Conservation (phyloP, 2,888 invertebrate genomes). For the Zaprionus bogoriensis region DNA sequence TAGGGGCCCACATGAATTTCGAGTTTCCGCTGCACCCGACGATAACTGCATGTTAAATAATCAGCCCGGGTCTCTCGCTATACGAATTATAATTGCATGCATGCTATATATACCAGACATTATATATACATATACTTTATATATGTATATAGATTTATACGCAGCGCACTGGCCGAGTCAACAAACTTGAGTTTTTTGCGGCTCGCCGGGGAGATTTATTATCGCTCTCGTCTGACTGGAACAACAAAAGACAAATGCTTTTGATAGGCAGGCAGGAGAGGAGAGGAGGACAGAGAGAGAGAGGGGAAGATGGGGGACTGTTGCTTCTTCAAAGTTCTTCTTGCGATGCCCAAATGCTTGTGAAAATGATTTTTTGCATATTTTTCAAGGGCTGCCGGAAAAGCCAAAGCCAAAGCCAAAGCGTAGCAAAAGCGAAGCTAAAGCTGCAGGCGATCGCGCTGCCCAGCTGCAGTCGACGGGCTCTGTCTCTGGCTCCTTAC, state of each 20-base stretch:
- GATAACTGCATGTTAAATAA: conserved; percentile 60
- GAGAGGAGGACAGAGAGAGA: neutral
- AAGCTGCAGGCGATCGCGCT: conserved; percentile 38
- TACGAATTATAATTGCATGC: conserved; percentile 31
- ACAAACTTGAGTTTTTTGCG: conserved; percentile 36
- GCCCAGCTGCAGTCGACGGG: conserved; percentile 15
- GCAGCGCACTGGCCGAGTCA: conserved; percentile 33
- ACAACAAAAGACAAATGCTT: conserved; percentile 37
- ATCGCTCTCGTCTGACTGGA: conserved; percentile 32
- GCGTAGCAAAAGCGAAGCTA: too few species aligned
- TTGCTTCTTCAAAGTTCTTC: neutral
- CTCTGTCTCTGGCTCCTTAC: neutral
- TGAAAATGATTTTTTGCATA: conserved; percentile 53
- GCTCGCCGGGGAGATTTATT: conserved; percentile 45
- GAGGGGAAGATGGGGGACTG: neutral
- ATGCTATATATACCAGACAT: neutral
- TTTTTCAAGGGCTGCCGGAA: conserved; percentile 61
- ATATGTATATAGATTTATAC: neutral
- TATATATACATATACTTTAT: neutral
- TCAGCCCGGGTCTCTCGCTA: too few species aligned
- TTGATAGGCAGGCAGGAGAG: conserved; percentile 17
- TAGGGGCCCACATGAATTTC: conserved; percentile 34
- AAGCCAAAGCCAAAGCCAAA: conserved; percentile 31
- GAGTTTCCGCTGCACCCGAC: conserved; percentile 48
- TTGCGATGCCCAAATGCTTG: conserved; percentile 53